Conservation (phyloP, 2,113 vertebrate species). For the Pardalotus punctatus region DNA sequence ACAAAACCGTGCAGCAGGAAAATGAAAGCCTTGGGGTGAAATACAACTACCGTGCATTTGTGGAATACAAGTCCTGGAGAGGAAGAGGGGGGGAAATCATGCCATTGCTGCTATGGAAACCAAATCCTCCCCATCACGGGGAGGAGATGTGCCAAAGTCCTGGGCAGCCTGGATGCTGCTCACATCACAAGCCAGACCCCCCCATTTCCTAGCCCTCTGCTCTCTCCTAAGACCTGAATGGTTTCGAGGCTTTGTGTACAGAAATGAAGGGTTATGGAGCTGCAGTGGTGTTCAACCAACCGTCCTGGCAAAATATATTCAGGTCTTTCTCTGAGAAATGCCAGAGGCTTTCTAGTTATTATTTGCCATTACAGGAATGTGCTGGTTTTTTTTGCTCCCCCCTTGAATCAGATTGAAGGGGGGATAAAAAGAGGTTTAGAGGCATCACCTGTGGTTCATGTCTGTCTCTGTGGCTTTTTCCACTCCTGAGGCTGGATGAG, state of each 20-base stretch:
- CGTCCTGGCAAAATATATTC: not conserved
- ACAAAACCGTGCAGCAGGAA: not conserved
- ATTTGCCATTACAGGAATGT: not conserved
- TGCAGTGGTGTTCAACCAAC: not conserved
- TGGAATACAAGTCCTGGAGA: not conserved
- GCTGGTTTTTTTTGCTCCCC: not conserved
- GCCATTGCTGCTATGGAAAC: constrained; percentile 21
- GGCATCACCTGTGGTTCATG: not conserved
- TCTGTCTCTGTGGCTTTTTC: not conserved
- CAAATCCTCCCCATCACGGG: constrained; percentile 1
- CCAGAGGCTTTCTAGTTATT: not conserved
- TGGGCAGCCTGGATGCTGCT: not conserved
- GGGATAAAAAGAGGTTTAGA: not conserved
- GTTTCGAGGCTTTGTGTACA: not conserved
- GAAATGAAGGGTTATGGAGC: not conserved
- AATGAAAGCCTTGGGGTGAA: constrained; percentile 10
- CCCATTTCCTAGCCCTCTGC: not conserved
- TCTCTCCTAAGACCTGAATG: not conserved
- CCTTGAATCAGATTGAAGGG: not conserved
- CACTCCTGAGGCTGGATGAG: not conserved
- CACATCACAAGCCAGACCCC: not conserved
- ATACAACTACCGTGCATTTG: not conserved
- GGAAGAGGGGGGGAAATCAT: not conserved
- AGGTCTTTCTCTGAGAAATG: not conserved
- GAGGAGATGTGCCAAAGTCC: not conserved